phyloP scores from a whole-genome alignment of 2,113 vertebrate genomes.

The Microtus pennsylvanicus region DNA sequence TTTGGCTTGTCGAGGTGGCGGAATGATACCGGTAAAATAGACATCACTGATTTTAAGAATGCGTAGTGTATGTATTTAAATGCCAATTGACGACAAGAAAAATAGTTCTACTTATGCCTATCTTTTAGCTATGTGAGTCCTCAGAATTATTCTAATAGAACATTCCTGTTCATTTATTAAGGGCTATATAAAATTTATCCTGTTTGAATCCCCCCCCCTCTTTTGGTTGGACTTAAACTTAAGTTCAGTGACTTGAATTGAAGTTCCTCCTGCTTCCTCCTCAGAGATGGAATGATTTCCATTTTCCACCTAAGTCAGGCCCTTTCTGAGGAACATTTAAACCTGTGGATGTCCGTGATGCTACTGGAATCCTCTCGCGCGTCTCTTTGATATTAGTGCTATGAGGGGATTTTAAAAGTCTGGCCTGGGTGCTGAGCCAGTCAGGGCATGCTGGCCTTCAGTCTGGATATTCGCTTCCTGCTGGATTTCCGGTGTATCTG shows the following conservation, averaged over 20 bases:
- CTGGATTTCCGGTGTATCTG: background rate
- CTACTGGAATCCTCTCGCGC: background rate
- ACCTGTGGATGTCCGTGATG: background rate
- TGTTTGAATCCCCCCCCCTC: background rate
- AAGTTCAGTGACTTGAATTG: no score
- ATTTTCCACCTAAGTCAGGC: background rate
- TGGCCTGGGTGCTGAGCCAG: background rate
- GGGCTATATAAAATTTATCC: background rate
- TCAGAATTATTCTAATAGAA: background rate
- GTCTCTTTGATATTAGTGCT: background rate
- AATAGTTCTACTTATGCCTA: background rate
- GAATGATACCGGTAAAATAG: background rate
- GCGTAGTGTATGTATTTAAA: background rate
- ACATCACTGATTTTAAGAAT: background rate
- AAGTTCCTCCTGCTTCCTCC: background rate
- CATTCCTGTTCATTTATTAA: background rate
- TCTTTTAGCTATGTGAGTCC: background rate
- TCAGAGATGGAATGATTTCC: background rate
- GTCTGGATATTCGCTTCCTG: fast-evolving
- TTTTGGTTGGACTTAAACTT: no score
- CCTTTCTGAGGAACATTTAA: background rate
- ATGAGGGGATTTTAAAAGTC: background rate
- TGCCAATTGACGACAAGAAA: background rate
- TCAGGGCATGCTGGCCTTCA: fast-evolving
- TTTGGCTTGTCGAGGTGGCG: fast-evolving